Evolutionary conservation across 1,140 invertebrate species (phyloP).

Genomic region (Delia radicum): DNA sequence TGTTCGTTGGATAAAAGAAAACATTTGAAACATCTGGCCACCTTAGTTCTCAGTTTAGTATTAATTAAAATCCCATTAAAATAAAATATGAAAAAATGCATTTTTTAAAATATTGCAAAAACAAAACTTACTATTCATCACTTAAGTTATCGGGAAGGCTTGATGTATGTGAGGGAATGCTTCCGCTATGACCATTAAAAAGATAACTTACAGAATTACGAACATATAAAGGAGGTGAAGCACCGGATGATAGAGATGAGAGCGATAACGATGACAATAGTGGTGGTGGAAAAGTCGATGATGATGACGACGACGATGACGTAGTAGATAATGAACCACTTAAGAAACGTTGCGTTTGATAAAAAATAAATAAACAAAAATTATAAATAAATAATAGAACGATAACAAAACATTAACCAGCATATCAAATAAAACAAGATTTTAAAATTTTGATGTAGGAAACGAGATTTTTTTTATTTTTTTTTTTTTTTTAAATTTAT

Average conservation of each 20-base stretch:
- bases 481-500: not conserved
- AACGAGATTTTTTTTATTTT: not conserved
- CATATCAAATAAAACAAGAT: too few relatives aligned
- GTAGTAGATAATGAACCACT: not conserved
- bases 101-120: not conserved
- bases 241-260: not conserved
- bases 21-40: not conserved
- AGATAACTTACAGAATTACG: slow-evolving; percentile 28
- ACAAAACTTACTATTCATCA: slow-evolving; percentile 53
- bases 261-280: not conserved
- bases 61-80: slow-evolving; percentile 1
- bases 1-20: too few relatives aligned
- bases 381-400: not conserved
- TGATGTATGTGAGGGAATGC: slow-evolving; percentile 43
- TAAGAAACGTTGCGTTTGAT: not conserved
- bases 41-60: not conserved
- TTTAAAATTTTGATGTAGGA: not conserved
- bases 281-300: not conserved
- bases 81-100: not conserved
- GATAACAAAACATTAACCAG: not conserved
- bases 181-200: slow-evolving; percentile 16
- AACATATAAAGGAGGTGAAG: slow-evolving; percentile 21
- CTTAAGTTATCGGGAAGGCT: slow-evolving; percentile 43
- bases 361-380: not conserved
- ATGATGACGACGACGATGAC: not conserved